A percentile compares a stretch with the other conserved stretches of the same genome.
Conservation (phyloP, 2,113 vertebrate genomes). For the Stigmatopora argus region DNA sequence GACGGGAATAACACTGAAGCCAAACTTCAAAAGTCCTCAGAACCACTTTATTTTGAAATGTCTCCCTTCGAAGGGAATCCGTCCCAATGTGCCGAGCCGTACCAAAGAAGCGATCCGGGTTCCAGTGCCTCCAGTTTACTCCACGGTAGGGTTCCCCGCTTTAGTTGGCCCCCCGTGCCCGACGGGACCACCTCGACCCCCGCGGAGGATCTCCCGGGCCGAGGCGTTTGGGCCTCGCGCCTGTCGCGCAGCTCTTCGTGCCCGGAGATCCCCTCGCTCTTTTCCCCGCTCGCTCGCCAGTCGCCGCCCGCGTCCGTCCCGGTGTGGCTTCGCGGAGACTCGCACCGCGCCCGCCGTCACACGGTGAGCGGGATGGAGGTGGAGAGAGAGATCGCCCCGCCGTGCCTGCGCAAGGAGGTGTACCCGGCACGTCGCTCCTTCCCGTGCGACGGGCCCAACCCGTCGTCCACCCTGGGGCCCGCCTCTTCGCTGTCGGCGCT, state of each 20-base stretch:
- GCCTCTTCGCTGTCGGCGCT: slow-evolving; percentile 50
- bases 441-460: slow-evolving; percentile 35
- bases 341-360: slow-evolving; percentile 72
- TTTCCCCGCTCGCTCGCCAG: slow-evolving; percentile 30
- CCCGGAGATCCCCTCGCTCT: slow-evolving; percentile 65
- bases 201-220: slow-evolving; percentile 19
- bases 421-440: slow-evolving; percentile 70
- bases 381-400: slow-evolving; percentile 64
- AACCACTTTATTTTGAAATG: slow-evolving; percentile 46
- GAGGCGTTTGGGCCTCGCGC: slow-evolving; percentile 24
- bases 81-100: neutral
- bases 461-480: slow-evolving; percentile 41
- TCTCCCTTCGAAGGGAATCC: slow-evolving; percentile 22
- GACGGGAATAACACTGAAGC: slow-evolving; percentile 14
- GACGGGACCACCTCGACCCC: slow-evolving; percentile 2
- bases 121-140: neutral
- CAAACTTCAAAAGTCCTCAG: neutral
- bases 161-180: neutral
- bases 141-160: neutral
- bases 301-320: neutral
- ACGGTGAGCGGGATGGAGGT: slow-evolving; percentile 80
- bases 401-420: slow-evolving; percentile 86
- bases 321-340: slow-evolving; percentile 24
- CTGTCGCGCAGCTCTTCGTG: slow-evolving; percentile 78
- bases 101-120: too few species aligned